Conservation (phyloP, 1,140 invertebrate genomes). For the Ceratina calcarata region DNA sequence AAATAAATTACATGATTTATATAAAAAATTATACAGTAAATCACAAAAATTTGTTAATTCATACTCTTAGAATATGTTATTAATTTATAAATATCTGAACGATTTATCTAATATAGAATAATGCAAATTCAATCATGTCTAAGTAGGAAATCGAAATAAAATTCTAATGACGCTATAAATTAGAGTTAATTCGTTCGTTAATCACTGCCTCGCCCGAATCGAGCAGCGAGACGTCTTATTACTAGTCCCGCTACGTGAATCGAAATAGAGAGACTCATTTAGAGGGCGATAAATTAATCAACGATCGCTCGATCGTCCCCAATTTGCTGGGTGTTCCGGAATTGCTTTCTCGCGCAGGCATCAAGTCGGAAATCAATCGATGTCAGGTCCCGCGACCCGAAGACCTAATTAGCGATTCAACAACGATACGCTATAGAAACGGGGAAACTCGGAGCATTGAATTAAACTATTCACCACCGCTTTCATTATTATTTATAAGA, state of each 20-base stretch:
- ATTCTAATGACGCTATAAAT: background rate
- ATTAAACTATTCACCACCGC: slow-evolving; percentile 16
- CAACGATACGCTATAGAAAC: slow-evolving; percentile 30
- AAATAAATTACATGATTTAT: too few relatives aligned
- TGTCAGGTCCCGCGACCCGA: slow-evolving; percentile 13
- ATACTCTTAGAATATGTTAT: too few relatives aligned
- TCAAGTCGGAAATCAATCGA: slow-evolving; percentile 40
- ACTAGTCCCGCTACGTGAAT: background rate
- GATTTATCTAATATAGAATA: too few relatives aligned
- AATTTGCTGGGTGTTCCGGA: slow-evolving; percentile 23
- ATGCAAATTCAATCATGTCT: too few relatives aligned
- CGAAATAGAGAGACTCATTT: slow-evolving; percentile 13
- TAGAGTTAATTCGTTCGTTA: background rate
- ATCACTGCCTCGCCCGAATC: background rate
- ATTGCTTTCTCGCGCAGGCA: background rate
- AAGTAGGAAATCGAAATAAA: too few relatives aligned
- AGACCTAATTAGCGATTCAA: slow-evolving; percentile 45
- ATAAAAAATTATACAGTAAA: too few relatives aligned
- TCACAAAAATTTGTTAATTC: too few relatives aligned
- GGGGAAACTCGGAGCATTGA: slow-evolving; percentile 18
- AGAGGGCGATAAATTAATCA: slow-evolving; percentile 38
- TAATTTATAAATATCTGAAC: too few relatives aligned
- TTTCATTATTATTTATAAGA: slow-evolving; percentile 39
- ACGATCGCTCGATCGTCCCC: slow-evolving; percentile 28
- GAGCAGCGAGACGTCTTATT: background rate